Base-by-base conservation (phyloP, 2,797 vertebrate species). In the Brachyrhaphis roseni region DNA sequence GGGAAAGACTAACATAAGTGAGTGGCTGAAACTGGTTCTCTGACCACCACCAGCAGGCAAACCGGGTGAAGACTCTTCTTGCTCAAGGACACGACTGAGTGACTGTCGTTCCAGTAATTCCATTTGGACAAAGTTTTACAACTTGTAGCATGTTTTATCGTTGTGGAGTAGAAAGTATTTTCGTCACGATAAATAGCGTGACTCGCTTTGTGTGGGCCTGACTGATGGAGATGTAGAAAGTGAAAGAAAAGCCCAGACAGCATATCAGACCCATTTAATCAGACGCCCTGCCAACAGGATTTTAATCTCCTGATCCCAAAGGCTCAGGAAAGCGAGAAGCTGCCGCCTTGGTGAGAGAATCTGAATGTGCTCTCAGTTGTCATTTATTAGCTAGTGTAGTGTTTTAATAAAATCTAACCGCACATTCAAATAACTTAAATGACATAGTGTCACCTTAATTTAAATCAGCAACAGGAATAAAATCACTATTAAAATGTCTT, bases 221-320 rank as follows among this genome's bases (percentile, higher is more conserved):
- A 64, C 64, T 84, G 72, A 75, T 81, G 66, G 77, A 81, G 49
- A 73, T 84, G 83, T 76, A 70, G 71, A 74, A 18, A 59, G 71
- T 83, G 43, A 85, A 59, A 80, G 87, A 82, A 84, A 89, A 87
- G 84, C 89, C 82, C 89, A 77, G 70, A 85, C 84, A 83, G 82
- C 87, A 88, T 91, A 94, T 93, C 91, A 84, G 87, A 79, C 85
- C 85, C 78, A 79, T 93, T 94, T 93, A 94, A 94, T 94, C 86
- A 59, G 86, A 91, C 86, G 82, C 81, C 79, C 88, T 46, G 68
- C 75, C 76, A 77, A 92, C 87, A 87, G 74, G 84, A 53, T 83
- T 94, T 91, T 95, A 95, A 95, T 95, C 94, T 94, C 85, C 94
- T 95, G 92, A 95, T 94, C 94, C 83, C 8, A 12, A 6, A 82